Conservation (phyloP, 2,113 vertebrate species). For the Pavo muticus region DNA sequence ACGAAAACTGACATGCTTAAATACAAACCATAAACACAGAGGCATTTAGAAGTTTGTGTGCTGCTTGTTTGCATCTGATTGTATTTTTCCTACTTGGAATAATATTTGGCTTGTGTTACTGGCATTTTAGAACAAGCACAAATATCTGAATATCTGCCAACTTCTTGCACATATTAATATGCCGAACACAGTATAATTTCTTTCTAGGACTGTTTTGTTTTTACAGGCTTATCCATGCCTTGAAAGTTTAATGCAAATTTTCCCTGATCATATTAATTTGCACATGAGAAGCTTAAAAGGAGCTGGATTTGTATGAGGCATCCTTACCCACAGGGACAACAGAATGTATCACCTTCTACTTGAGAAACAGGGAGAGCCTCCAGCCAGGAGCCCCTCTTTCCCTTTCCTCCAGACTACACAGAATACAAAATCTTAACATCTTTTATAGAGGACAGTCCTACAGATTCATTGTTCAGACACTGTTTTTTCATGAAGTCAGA, state of each 20-base stretch:
- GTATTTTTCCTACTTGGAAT: neutral
- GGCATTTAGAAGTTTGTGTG: neutral
- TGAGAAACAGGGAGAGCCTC: neutral
- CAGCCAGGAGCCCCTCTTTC: neutral
- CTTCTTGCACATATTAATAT: neutral
- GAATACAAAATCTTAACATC: neutral
- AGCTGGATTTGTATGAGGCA: rapidly evolving
- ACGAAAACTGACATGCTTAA: neutral
- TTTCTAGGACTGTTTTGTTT: neutral
- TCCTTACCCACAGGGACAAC: neutral
- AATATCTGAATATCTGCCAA: neutral
- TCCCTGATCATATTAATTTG: neutral
- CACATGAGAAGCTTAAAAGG: neutral
- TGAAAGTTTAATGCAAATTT: neutral
- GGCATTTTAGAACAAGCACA: neutral
- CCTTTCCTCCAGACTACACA: neutral
- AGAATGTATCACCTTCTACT: neutral
- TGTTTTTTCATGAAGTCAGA: neutral
- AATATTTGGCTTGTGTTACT: neutral
- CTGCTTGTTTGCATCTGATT: neutral
- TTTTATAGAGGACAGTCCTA: rapidly evolving
- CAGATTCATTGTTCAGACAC: neutral
- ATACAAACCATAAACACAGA: neutral
- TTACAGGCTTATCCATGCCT: neutral
- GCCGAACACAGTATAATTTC: neutral